Base-by-base conservation (phyloP, 2,888 invertebrate genomes). In the Zygogramma bicolorata region DNA sequence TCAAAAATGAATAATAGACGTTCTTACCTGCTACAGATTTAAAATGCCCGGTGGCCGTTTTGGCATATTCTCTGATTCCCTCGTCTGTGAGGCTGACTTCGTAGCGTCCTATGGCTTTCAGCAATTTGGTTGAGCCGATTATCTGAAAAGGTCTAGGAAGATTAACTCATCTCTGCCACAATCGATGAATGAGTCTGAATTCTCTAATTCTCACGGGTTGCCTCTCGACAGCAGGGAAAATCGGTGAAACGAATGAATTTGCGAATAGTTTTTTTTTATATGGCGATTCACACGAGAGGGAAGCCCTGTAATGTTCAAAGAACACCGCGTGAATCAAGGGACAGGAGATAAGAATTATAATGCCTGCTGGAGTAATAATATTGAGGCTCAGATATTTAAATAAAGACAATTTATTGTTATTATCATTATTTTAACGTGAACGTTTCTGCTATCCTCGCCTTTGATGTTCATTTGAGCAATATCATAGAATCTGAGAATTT, bases 1-100 rank as follows among this genome's bases (percentile, higher is more conserved):
- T 53, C 53, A 53, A 27, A 53, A 53, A 53, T 53, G 53, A 53
- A 53, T 25, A 53, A 53, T 53, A n/a, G n/a, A 53, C 22, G 0
- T 53, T 27, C 88, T 88, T 84, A 90, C 91, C 88, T 80, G 89
- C 85, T 82, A 89, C 88, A 68, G 85, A 86, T 77, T 87, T 87
- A 79, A 91, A 91, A 20, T 88, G 87, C 25, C 87, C 84, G 8
- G 90, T 88, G 8, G 89, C 89, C 4, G 87, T 86, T 22, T 87
- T 82, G 7, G 89, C 86, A 27, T 90, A 88, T 71, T 87, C 83
- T 62, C 87, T 85, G 85, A 91, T 88, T 73, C 88, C 88, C 25
- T 88, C 87, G 29, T 84, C 82, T 3, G 74, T 72, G 18, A 86
- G 73, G 57, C 77, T 79, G 22, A 77, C 74, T 15, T 80, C 79